phyloP scores from a whole-genome alignment of 2,113 vertebrate species.

The Tapirus terrestris region DNA sequence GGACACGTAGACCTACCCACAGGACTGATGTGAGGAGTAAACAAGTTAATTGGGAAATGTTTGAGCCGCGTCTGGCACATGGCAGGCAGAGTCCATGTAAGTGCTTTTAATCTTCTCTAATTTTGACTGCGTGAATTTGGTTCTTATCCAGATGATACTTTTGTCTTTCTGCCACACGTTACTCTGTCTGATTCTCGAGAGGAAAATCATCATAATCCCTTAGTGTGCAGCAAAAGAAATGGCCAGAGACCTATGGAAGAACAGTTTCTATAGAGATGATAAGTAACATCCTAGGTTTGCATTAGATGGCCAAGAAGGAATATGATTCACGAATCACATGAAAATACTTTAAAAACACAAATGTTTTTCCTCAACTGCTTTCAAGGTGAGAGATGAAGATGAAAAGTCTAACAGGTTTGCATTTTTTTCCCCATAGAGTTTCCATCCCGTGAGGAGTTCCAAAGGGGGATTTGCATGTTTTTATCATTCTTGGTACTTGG shows the following conservation, averaged over 20 bases:
- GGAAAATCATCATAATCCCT: background rate
- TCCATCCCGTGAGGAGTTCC: background rate
- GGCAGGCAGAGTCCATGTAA: background rate
- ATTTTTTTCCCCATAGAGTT: background rate
- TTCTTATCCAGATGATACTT: background rate
- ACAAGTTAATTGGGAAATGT: background rate
- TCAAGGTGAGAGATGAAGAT: background rate
- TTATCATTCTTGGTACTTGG: background rate
- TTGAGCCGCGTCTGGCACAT: background rate
- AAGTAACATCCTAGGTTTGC: background rate
- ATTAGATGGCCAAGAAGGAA: background rate
- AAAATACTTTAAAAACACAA: background rate
- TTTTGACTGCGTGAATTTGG: background rate
- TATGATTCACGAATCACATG: slow-evolving; percentile 31
- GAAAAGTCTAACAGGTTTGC: background rate
- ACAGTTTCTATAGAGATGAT: background rate
- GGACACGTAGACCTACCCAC: background rate
- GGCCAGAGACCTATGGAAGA: background rate
- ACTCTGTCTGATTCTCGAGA: slow-evolving; percentile 39
- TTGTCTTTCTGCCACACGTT: background rate
- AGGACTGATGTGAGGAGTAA: background rate
- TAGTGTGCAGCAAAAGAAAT: background rate
- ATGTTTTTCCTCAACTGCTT: background rate
- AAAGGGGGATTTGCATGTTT: background rate
- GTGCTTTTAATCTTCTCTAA: background rate